phyloP scores from a whole-genome alignment of 2,797 vertebrate species.

The Arrhamphus sclerolepis region DNA sequence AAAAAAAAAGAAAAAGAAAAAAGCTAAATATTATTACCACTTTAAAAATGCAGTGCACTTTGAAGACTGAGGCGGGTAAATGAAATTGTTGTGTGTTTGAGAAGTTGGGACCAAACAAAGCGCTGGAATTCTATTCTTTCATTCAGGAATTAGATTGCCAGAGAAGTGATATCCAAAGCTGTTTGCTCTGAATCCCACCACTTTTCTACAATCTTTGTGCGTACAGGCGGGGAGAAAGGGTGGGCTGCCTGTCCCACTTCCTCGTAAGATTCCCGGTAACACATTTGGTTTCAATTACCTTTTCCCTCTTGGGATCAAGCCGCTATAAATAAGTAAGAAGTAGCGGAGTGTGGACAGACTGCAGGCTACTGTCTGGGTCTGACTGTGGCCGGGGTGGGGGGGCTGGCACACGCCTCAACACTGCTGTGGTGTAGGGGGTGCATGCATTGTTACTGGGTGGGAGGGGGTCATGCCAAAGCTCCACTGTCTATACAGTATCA shows the following conservation, averaged over 20 bases:
- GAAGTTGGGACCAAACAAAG: too few relatives aligned
- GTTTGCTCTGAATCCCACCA: constrained; percentile 19
- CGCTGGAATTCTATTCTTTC: too few relatives aligned
- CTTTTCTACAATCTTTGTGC: constrained; percentile 14
- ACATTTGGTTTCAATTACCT: constrained; percentile 82
- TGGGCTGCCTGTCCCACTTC: constrained; percentile 32
- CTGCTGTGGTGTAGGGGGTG: too few relatives aligned
- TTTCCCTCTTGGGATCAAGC: constrained; percentile 59
- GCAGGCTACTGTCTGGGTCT: constrained; percentile 42
- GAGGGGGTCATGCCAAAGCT: too few relatives aligned
- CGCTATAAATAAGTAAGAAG: constrained; percentile 81
- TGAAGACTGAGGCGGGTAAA: constrained; percentile 22
- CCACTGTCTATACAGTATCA: too few relatives aligned
- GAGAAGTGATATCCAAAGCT: constrained; percentile 29
- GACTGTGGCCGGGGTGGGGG: constrained; percentile 2
- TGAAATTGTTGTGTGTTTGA: not conserved
- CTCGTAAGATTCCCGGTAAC: constrained; percentile 57
- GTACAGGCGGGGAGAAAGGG: constrained; percentile 1
- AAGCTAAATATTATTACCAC: constrained; percentile 5
- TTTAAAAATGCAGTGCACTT: constrained; percentile 11
- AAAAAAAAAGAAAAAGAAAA: too few relatives aligned
- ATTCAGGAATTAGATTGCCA: constrained; percentile 10
- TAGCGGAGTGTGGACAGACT: constrained; percentile 56
- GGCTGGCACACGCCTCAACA: not conserved
- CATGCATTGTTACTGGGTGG: too few relatives aligned